Percentiles rank a stretch among this genome's conserved stretches.
Conservation (phyloP, 2,888 invertebrate genomes). For the Tipula lateralis region DNA sequence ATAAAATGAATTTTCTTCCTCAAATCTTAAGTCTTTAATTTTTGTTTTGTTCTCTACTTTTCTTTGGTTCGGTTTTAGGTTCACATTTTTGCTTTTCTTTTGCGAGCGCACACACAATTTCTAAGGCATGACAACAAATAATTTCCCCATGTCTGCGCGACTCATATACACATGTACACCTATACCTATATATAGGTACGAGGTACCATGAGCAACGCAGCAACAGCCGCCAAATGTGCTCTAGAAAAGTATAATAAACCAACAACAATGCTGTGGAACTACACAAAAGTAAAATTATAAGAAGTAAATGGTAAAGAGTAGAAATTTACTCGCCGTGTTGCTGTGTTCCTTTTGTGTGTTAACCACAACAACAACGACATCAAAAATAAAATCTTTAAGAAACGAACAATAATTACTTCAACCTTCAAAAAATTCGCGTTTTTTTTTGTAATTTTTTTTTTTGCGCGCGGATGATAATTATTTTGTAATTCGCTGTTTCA, state of each 20-base stretch:
- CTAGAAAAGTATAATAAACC: neutral
- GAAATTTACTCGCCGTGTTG: neutral
- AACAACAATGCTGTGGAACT: neutral
- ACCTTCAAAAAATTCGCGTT: slow-evolving; percentile 24
- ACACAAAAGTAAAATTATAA: neutral
- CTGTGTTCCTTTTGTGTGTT: neutral
- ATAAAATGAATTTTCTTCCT: neutral
- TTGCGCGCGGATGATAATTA: slow-evolving; percentile 19
- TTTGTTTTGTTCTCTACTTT: neutral
- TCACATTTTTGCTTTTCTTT: neutral
- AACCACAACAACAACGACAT: neutral
- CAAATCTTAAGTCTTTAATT: slow-evolving; percentile 9
- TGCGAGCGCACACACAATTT: neutral
- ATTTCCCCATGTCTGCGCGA: neutral
- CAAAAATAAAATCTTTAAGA: neutral
- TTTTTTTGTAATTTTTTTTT: neutral
- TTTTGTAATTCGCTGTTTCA: slow-evolving; percentile 19
- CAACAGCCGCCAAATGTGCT: neutral
- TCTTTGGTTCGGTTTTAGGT: too few relatives aligned
- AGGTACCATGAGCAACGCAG: neutral
- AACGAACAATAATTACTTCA: slow-evolving; percentile 24
- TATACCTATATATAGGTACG: neutral
- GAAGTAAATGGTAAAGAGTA: neutral
- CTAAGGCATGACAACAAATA: neutral
- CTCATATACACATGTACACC: neutral